Evolutionary conservation across 2,113 vertebrate genomes (phyloP), one percentile per base, ranked within the genome.

Genomic region (Pygathrix nemaeus): DNA sequence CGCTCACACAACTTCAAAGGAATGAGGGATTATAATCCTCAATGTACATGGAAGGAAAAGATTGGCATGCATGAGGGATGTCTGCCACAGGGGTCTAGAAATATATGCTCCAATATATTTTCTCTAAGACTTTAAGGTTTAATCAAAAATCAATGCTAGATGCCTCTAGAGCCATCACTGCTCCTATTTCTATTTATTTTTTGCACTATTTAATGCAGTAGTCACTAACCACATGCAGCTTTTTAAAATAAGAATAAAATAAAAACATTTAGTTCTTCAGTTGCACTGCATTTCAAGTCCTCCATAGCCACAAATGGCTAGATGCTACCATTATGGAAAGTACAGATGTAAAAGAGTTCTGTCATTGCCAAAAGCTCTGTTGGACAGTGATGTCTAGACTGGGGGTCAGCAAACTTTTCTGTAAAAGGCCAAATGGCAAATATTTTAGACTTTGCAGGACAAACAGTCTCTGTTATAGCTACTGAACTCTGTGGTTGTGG

Each of bases 251-350:
- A 76, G 38, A 80, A 86, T 83, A 43, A 61, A 89, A 61, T 82
- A 50, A 73, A 68, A 90, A 94, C 90, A 70, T 90, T 94, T 83
- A 87, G 12, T 59, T 86, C 18, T 43, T 93, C 40, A 90, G 40
- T 83, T 90, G 9, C 21, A 57, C 32, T 84, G 73, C 38, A 30
- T 94, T 85, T 81, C 11, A 92, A 48, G 23, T 70, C 38, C 9
- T 89, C 23, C 50, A 1, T 32, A 73, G 38, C 80, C 50, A 70
- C n/a, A 27, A 45, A 27, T 48, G 50, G 38, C 43, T 85, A 52
- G 40, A 38, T 18, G 38, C 43, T 55, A 76, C 11, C 21, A 1
- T 79, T 61, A 70, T 21, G 35, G 57, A 81, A 85, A 72, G 12
- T 11, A 18, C 40, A 64, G 48, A 50, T 76, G 48, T 20, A 52